Evolutionary conservation across 2,797 vertebrate species (phyloP).

Genomic region (Danio jaintianensis): DNA sequence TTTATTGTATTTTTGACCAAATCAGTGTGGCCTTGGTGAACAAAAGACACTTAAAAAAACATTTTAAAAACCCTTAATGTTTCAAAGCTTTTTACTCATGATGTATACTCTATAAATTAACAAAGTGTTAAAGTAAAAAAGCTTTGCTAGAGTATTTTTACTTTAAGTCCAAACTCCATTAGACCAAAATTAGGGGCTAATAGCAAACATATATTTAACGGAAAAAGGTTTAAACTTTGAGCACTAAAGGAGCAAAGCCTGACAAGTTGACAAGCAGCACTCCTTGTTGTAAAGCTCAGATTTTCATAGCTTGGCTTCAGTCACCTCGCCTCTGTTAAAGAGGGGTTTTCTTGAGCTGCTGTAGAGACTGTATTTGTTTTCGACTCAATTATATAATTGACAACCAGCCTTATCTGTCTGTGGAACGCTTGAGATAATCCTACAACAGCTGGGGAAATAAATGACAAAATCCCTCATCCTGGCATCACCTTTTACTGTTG

Average conservation of each 20-base stretch:
- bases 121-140: too few species aligned
- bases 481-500: not conserved
- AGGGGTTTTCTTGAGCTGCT: slow-evolving; percentile 12
- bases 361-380: not conserved
- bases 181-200: too few species aligned
- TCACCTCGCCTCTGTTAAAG: not conserved
- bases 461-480: slow-evolving; percentile 10
- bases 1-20: too few species aligned
- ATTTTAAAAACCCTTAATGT: too few species aligned
- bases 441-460: slow-evolving; percentile 29
- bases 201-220: too few species aligned
- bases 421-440: slow-evolving; percentile 21
- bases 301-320: not conserved
- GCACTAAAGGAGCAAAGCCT: not conserved
- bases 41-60: too few species aligned
- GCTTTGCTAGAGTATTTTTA: too few species aligned
- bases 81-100: too few species aligned
- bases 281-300: not conserved
- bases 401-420: not conserved
- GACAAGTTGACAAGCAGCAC: not conserved
- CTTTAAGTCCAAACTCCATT: too few species aligned
- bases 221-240: too few species aligned
- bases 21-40: too few species aligned
- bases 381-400: slow-evolving; percentile 29
- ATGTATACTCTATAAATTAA: too few species aligned